A percentile compares a stretch with the other conserved stretches of the same genome.
Evolutionary conservation across 2,888 invertebrate genomes (phyloP).

Genomic region (Lasioglossum calceatum): DNA sequence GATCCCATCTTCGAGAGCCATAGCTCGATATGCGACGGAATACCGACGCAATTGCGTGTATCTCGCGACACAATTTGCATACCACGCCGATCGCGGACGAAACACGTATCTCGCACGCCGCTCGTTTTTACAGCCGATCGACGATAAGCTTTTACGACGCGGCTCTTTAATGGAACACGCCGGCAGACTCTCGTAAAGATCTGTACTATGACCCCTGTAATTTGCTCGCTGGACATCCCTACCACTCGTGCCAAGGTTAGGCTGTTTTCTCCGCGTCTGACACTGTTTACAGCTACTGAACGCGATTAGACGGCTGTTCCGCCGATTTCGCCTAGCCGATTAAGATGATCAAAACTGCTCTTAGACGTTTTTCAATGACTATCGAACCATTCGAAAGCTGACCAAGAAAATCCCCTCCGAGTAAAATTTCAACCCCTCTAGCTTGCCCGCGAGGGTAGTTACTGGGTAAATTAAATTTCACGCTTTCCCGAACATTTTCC

Average conservation of each 20-base stretch:
- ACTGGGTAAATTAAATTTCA: too few species aligned
- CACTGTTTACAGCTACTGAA: neutral
- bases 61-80: neutral
- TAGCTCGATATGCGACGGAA: neutral
- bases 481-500: too few species aligned
- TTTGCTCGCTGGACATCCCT: neutral
- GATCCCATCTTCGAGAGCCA: neutral
- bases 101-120: neutral
- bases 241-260: conserved; percentile 4
- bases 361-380: too few species aligned
- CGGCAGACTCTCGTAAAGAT: conserved; percentile 1
- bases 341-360: too few species aligned
- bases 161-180: neutral
- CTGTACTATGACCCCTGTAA: conserved; percentile 8
- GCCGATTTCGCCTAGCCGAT: neutral
- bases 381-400: too few species aligned
- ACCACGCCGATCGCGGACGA: neutral
- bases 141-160: conserved; percentile 17
- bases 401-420: too few species aligned
- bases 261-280: neutral
- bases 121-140: conserved; percentile 11
- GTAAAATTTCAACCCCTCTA: too few species aligned
- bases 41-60: conserved; percentile 20
- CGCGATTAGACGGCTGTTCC: neutral
- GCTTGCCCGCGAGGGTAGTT: too few species aligned